phyloP scores from a whole-genome alignment of 2,113 vertebrate species.

The Aptenodytes forsteri region DNA sequence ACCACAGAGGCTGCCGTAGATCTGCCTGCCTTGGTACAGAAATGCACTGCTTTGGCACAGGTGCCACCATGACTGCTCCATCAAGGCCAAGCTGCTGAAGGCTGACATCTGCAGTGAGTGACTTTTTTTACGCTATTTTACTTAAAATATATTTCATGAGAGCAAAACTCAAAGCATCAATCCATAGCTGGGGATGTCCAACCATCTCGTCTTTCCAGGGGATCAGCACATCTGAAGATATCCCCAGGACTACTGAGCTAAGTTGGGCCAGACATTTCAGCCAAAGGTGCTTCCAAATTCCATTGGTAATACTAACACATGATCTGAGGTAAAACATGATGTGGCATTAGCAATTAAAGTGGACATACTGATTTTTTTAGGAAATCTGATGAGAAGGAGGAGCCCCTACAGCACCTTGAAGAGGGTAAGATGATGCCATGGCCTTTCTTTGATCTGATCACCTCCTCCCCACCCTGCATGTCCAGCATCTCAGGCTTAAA shows the following conservation, averaged over 20 bases:
- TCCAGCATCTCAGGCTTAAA: background rate
- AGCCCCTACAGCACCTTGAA: background rate
- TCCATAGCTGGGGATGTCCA: background rate
- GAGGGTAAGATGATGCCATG: rapidly evolving
- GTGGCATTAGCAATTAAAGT: rapidly evolving
- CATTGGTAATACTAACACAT: rapidly evolving
- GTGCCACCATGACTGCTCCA: background rate
- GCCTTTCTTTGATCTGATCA: background rate
- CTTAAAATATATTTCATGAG: background rate
- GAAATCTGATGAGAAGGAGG: background rate
- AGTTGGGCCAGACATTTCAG: background rate
- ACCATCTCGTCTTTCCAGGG: background rate
- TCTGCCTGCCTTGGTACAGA: background rate
- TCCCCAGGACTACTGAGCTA: rapidly evolving
- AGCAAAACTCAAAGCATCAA: background rate
- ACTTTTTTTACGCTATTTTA: background rate
- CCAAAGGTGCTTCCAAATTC: background rate
- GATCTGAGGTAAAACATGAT: background rate
- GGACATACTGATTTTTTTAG: background rate
- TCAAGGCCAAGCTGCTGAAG: background rate
- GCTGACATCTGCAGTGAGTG: background rate
- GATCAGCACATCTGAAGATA: background rate
- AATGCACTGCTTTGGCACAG: rapidly evolving
- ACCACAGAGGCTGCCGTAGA: background rate
- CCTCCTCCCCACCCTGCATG: background rate